Conservation (phyloP, 1,140 invertebrate genomes). For the Nomia melanderi region DNA sequence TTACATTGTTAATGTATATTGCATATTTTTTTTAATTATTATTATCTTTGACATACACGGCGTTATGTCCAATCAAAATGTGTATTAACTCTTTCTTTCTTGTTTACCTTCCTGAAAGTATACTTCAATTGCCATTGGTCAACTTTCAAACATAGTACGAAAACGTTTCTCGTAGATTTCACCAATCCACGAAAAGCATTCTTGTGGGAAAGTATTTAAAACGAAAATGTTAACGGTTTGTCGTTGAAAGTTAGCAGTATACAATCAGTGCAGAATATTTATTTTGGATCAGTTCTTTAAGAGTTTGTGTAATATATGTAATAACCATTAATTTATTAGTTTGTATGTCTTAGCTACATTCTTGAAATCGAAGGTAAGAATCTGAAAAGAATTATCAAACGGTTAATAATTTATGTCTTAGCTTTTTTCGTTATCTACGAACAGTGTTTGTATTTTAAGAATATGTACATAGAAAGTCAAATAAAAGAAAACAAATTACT, state of each 20-base stretch:
- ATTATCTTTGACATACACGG: too few relatives aligned
- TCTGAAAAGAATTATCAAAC: background rate
- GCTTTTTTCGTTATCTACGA: background rate
- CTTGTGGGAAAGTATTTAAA: background rate
- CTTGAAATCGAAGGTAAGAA: background rate
- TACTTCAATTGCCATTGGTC: constrained; percentile 6
- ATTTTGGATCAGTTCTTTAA: background rate
- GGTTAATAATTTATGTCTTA: too few relatives aligned
- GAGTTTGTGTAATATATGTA: background rate
- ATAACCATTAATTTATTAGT: background rate
- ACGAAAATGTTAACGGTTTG: constrained; percentile 18
- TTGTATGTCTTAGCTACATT: background rate
- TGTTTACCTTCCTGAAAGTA: background rate
- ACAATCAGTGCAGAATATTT: background rate
- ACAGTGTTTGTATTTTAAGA: background rate
- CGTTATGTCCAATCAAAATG: too few relatives aligned
- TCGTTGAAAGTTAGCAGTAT: background rate
- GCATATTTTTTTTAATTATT: too few relatives aligned
- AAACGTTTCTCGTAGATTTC: background rate
- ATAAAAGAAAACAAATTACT: background rate
- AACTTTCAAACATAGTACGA: background rate
- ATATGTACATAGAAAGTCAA: background rate
- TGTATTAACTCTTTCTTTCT: too few relatives aligned
- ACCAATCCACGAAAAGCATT: constrained; percentile 15
- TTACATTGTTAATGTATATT: too few relatives aligned